A percentile compares a stretch with the other conserved stretches of the same genome.
phyloP scores from a whole-genome alignment of 2,888 invertebrate genomes.

The Diadegma fenestrale region DNA sequence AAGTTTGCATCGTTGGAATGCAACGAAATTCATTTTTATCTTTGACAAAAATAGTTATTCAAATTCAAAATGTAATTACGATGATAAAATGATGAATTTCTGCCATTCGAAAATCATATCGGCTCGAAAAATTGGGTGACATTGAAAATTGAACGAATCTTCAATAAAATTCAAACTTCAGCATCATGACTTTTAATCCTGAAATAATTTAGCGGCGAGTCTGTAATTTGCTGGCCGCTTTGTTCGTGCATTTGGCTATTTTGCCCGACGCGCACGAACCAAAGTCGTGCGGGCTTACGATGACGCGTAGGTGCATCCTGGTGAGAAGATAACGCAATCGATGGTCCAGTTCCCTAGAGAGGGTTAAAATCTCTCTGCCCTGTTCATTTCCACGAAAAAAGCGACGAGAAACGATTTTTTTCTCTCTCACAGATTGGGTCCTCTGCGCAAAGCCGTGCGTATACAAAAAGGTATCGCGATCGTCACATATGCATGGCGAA shows the following conservation, averaged over 20 bases:
- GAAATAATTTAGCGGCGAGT: background rate
- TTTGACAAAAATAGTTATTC: too few relatives aligned
- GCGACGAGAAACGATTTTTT: background rate
- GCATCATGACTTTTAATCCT: too few relatives aligned
- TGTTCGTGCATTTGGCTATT: constrained; percentile 75
- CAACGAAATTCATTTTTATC: too few relatives aligned
- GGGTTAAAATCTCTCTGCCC: constrained; percentile 42
- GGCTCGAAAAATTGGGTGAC: too few relatives aligned
- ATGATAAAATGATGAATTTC: too few relatives aligned
- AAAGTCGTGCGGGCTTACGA: background rate
- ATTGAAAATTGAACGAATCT: too few relatives aligned
- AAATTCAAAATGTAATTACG: too few relatives aligned
- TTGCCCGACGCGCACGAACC: constrained; percentile 79
- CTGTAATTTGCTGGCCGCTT: constrained; percentile 42
- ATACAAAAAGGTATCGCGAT: background rate
- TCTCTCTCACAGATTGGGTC: background rate
- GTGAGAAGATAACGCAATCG: constrained; percentile 80
- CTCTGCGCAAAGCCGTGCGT: background rate
- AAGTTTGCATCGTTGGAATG: too few relatives aligned
- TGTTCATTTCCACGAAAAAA: constrained; percentile 25
- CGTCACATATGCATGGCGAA: background rate
- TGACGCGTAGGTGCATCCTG: constrained; percentile 74
- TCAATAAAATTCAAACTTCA: too few relatives aligned
- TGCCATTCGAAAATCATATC: too few relatives aligned
- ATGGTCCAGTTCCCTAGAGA: constrained; percentile 58